Conservation (phyloP, 2,113 vertebrate species). For the Eudyptes chrysolophus region DNA sequence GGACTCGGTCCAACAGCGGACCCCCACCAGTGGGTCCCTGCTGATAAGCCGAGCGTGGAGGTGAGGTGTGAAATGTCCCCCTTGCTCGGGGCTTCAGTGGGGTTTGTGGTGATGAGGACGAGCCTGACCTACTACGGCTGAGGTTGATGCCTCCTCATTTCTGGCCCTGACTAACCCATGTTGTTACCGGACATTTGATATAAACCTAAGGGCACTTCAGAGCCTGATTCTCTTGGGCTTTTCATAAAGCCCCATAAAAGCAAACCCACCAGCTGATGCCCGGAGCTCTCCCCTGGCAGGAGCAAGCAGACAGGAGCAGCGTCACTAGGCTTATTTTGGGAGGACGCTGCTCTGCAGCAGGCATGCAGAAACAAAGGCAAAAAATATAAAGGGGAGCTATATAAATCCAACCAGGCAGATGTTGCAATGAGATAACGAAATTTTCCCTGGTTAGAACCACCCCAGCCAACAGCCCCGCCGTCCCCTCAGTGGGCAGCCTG, state of each 20-base stretch:
- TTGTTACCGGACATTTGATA: accelerated
- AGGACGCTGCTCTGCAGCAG: neutral
- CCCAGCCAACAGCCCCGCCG: neutral
- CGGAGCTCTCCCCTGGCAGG: neutral
- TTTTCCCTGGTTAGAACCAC: accelerated
- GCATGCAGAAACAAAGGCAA: neutral
- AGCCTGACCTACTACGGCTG: neutral
- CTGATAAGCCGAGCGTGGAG: neutral
- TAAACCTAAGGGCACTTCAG: neutral
- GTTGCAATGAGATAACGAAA: accelerated
- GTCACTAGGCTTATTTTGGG: accelerated
- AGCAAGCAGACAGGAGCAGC: neutral
- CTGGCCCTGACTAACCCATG: neutral
- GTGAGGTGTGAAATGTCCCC: neutral
- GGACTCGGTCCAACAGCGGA: neutral
- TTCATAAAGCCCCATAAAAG: neutral
- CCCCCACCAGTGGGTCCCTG: neutral
- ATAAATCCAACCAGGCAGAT: accelerated
- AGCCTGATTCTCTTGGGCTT: neutral
- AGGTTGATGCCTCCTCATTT: neutral
- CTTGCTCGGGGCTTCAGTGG: no score
- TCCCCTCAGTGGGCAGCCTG: neutral
- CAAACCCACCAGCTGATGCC: neutral
- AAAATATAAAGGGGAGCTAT: accelerated
- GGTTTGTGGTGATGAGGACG: accelerated